Base-by-base conservation (phyloP, 2,888 invertebrate genomes). In the Rambutsinella grinnellia region DNA sequence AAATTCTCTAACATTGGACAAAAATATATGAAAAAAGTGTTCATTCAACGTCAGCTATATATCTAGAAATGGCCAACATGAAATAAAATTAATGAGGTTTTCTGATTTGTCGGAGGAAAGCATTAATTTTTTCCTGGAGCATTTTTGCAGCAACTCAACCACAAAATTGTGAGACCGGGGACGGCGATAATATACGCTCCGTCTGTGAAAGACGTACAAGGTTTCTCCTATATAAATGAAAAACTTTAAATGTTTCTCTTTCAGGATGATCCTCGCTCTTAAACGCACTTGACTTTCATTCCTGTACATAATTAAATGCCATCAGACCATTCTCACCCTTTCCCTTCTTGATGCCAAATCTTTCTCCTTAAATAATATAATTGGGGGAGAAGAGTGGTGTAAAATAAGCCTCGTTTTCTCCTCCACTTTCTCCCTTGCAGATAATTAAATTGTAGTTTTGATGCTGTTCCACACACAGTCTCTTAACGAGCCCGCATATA, bases 361-460 rank as follows among this genome's bases (percentile, higher is more conserved):
- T n/a, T n/a, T n/a, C n/a, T n/a, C n/a, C n/a, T n/a, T n/a, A n/a
- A n/a, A n/a, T n/a, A n/a, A n/a, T n/a, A n/a, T n/a, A n/a, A n/a
- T n/a, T 36, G 36, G 13, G 36, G 36, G 13, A 13, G 36, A 36
- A 36, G 36, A 36, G 36, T 8, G 36, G 36, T 36, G 13, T 36
- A 36, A 36, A 36, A 36, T 36, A 36, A 36, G 21, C 51, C 10
- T 19, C 21, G 19, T 21, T 51, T 21, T 51, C 51, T 51, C 51
- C 49, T 49, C 49, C 49, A 49, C 3, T 8, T 17, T 51, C 21
- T 51, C 51, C 21, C 19, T 51, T 17, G 51, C 10, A n/a, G 19
- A 10, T 51, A 19, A 51, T 51, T 51, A 51, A 51, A 51, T 51
- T 51, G 51, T 51, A 51, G 6, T 51, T 51, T 51, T 51, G 51